Percentiles rank a stretch among this genome's conserved stretches.
Conservation (phyloP, 64 coral and sea anemone genomes). For the Montipora sp. region DNA sequence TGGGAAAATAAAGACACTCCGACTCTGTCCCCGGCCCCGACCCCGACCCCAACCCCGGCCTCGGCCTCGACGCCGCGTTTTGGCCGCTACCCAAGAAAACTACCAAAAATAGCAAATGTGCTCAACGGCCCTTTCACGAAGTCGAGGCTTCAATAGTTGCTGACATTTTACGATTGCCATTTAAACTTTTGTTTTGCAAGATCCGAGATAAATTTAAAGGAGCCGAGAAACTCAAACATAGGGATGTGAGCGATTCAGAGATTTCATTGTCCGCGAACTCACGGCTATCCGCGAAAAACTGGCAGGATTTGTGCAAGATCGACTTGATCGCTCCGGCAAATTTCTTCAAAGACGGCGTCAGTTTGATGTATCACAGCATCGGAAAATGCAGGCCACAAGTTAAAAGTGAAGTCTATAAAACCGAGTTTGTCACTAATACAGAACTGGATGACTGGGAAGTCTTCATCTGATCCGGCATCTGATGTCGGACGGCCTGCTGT, state of each 20-base stretch:
- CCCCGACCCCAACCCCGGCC: too few relatives aligned
- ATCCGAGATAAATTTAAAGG: slow-evolving; percentile 43
- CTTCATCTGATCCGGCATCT: slow-evolving; percentile 10
- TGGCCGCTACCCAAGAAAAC: too few relatives aligned
- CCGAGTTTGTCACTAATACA: slow-evolving; percentile 5
- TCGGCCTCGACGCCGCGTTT: too few relatives aligned
- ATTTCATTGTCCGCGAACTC: slow-evolving; percentile 79
- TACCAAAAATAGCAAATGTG: too few relatives aligned
- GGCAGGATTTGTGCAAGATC: slow-evolving; percentile 64
- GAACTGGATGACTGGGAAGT: slow-evolving; percentile 69
- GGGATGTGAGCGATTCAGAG: slow-evolving; percentile 75
- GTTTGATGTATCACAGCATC: slow-evolving; percentile 57
- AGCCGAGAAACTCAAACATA: slow-evolving; percentile 58
- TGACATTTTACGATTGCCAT: slow-evolving; percentile 51
- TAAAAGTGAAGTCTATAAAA: slow-evolving; percentile 6
- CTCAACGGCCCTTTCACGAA: neutral
- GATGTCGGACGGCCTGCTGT: slow-evolving; percentile 35
- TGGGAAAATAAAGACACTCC: too few relatives aligned
- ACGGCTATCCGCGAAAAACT: slow-evolving; percentile 76
- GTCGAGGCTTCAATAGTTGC: slow-evolving; percentile 50
- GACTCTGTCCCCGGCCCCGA: too few relatives aligned
- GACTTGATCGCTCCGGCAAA: slow-evolving; percentile 56
- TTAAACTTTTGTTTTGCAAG: slow-evolving; percentile 71
- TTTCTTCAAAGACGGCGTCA: slow-evolving; percentile 77
- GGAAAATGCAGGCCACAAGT: neutral